Percentiles rank a stretch among this genome's conserved stretches.
These are phyloP conservation scores for Sterna hirundo DNA, from an alignment of 2,113 vertebrate genomes.

Conservation along the genomic window DNA sequence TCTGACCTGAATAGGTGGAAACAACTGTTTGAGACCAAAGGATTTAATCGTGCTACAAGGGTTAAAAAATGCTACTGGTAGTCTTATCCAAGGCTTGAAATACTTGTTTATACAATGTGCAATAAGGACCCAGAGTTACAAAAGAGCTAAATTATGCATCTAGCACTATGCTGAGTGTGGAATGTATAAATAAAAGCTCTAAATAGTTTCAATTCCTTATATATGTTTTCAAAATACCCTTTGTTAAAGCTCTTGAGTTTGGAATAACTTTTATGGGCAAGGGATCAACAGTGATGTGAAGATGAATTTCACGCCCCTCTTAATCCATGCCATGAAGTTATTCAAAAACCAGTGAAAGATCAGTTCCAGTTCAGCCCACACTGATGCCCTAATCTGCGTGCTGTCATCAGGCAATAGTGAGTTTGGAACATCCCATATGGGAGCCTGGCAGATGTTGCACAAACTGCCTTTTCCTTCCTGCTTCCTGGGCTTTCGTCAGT, in stretches of 20 bases:
- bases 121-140: neutral
- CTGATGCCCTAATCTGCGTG: slow-evolving; percentile 53
- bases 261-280: slow-evolving; percentile 28
- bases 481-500: neutral
- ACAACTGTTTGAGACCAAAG: neutral
- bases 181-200: neutral
- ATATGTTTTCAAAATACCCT: slow-evolving; percentile 27
- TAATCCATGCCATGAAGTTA: slow-evolving; percentile 43
- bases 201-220: slow-evolving; percentile 16
- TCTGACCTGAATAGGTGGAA: neutral
- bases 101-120: neutral
- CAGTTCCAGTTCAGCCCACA: slow-evolving; percentile 58
- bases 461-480: slow-evolving; percentile 52
- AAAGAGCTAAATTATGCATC: neutral
- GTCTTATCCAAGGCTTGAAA: neutral
- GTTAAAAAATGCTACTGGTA: neutral
- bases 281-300: slow-evolving; percentile 16
- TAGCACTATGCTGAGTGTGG: neutral
- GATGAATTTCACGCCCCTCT: slow-evolving; percentile 35
- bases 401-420: slow-evolving; percentile 63
- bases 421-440: slow-evolving; percentile 47
- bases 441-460: slow-evolving; percentile 51
- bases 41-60: neutral
- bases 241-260: slow-evolving; percentile 35
- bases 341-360: slow-evolving; percentile 61